Base-by-base conservation (phyloP, 2,888 invertebrate genomes). In the Cancer borealis region DNA sequence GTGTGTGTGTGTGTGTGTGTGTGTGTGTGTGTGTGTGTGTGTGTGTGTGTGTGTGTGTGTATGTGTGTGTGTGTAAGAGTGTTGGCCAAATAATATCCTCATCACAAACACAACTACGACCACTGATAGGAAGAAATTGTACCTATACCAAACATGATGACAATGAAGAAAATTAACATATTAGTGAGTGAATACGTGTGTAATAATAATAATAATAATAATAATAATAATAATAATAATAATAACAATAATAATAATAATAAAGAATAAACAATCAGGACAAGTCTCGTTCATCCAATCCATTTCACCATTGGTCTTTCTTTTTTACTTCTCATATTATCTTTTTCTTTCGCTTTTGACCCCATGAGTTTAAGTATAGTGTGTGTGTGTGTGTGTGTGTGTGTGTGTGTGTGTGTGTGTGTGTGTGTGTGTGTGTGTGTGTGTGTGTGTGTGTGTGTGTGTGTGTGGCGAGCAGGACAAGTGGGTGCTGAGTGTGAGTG, bases 1-100 rank as follows among this genome's bases (percentile, higher is more conserved):
- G 30, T 90, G 90, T 90, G 90, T 60, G 90, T 90, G 90, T 90
- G 90, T 90, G 90, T 60, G 90, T 90, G 90, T 90, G 54, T 60
- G 90, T 60, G 60, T 90, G 90, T 60, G 46, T 54, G 39, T 54
- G 90, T 54, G 90, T 45, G 89, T 47, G 46, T 45, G 45, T 45
- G 46, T 45, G 45, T 45, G 46, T 88, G 49, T 89, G 89, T 89
- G 89, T 89, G 89, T 49, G 89, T 89, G 90, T 49, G 90, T 90
- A n/a, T n/a, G n/a, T n/a, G n/a, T n/a, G n/a, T n/a, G 90, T 90
- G 79, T 79, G 79, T 17, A 73, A 73, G 21, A 21, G 73, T 73
- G 73, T 8, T 79, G 30, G 21, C 79, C 79, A 30, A 30, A 79
- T 30, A 79, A 30, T 5, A 30, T 10, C 0, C 30, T 30, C 8